Base-by-base conservation (phyloP, 2,888 invertebrate species). In the Lypha dubia region DNA sequence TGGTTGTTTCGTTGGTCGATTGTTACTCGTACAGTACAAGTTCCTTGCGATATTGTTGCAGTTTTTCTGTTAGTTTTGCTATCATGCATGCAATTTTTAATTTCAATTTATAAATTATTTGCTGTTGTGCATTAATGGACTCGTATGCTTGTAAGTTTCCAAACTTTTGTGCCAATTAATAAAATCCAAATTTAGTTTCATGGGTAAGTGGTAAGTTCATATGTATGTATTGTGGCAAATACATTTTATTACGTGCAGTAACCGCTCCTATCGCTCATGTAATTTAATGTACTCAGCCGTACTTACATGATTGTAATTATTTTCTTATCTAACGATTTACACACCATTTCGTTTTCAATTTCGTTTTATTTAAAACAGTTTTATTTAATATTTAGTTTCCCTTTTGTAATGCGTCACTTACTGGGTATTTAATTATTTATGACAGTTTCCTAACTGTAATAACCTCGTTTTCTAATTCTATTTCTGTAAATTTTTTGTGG, bases 401-500 rank as follows among this genome's bases (percentile, higher is more conserved):
- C 41, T 60, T n/a, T n/a, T 70, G 38, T 41, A 67, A 73, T 67
- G 73, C 28, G 73, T 51, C 74, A 81, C 74, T 53, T 11, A 74
- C 41, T 65, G 58, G 71, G 60, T 53, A 63, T 56, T 75, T 75
- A 79, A 79, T 76, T 80, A 80, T 84, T 84, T 77, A 84, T 73
- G 76, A 63, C 68, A 74, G 15, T 80, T 80, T 80, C 71, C 70
- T 63, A 68, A 71, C 46, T 51, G 63, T 70, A 80, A 74, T 86
- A 86, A 86, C 85, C 83, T 86, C 77, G 85, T 74, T 86, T 86
- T 77, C 32, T 35, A n/a, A 51, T 28, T 38, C 15, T 15, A 15
- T 24, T 32, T 53, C 5, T 20, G n/a, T n/a, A n/a, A n/a, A 17
- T 35, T 32, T 11, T 38, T 38, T 28, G 38, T 65, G 13, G 13